These are phyloP conservation scores for Drosophila paucipuncta DNA, from an alignment of 2,888 invertebrate genomes.

Conservation along the genomic window DNA sequence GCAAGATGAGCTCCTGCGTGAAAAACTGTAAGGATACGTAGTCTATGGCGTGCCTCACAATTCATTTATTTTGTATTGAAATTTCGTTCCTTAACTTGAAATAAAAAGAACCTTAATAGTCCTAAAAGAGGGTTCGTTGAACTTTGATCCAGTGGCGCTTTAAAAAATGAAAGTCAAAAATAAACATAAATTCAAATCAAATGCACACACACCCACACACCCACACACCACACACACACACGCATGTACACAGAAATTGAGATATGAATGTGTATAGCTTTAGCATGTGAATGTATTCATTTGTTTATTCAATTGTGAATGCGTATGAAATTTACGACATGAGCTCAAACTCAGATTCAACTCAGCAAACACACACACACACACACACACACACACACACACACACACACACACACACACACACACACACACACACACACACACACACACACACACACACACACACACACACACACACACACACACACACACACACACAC, in stretches of 20 bases:
- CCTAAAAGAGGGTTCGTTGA: background rate
- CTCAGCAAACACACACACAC: background rate
- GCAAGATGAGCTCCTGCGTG: background rate
- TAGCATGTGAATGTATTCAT: conserved; percentile 48
- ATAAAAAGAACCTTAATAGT: background rate
- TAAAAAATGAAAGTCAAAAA: background rate
- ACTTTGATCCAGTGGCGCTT: background rate
- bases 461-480: background rate
- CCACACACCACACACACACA: background rate
- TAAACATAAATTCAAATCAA: conserved; percentile 22
- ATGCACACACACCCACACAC: background rate
- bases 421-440: background rate
- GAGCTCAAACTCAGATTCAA: conserved; percentile 21
- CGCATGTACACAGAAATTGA: conserved; percentile 23
- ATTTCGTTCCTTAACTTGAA: background rate
- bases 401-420: too few species aligned
- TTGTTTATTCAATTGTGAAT: conserved; percentile 60
- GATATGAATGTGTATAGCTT: background rate
- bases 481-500: too few species aligned
- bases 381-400: too few species aligned
- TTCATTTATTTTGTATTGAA: background rate
- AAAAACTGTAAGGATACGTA: background rate
- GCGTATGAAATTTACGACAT: conserved; percentile 44
- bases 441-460: too few species aligned
- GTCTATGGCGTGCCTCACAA: background rate